These are phyloP conservation scores for Muscicapa adusta DNA, from an alignment of 2,113 vertebrate genomes.

Conservation along the genomic window DNA sequence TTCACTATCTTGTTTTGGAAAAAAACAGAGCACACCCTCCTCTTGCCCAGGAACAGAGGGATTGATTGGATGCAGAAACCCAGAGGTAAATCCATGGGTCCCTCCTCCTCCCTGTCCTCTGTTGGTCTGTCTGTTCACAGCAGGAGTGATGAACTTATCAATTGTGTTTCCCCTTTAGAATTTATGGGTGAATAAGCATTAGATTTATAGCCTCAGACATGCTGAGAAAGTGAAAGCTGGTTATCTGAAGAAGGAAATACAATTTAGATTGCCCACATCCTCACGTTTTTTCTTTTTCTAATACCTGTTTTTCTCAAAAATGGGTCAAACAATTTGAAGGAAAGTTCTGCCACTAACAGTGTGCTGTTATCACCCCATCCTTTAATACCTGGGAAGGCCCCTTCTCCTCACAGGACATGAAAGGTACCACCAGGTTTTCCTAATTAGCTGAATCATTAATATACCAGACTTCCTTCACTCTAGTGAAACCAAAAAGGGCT, in stretches of 20 bases:
- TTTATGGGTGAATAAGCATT: neutral
- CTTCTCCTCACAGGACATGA: neutral
- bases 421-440: neutral
- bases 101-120: neutral
- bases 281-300: neutral
- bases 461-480: neutral
- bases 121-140: neutral
- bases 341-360: neutral
- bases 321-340: neutral
- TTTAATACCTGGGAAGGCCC: neutral
- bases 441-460: neutral
- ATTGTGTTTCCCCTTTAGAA: neutral
- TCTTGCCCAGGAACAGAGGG: neutral
- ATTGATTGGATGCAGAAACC: neutral
- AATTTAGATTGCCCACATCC: neutral
- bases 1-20: slow-evolving; percentile 23
- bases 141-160: neutral
- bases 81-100: neutral
- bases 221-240: neutral
- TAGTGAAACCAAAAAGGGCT: neutral
- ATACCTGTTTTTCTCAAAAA: neutral
- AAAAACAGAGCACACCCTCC: slow-evolving; percentile 29
- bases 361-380: neutral
- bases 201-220: neutral
- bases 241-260: neutral